phyloP scores from a whole-genome alignment of 2,888 invertebrate genomes.

The Cantharis flavilabris region DNA sequence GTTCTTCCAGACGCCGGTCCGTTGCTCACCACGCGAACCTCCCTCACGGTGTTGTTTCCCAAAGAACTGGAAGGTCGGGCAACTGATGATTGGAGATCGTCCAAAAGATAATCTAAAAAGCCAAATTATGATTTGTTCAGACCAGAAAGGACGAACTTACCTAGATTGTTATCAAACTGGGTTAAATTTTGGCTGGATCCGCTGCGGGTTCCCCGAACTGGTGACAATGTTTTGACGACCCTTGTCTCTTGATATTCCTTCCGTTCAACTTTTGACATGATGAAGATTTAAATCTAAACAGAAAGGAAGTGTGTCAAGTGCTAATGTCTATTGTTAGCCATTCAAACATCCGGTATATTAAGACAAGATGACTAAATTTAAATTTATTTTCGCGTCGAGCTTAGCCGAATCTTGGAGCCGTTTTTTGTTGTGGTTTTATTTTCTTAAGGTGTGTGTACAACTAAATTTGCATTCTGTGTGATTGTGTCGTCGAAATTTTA shows the following conservation, averaged over 20 bases:
- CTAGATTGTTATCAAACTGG: slow-evolving; percentile 54
- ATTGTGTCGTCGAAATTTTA: slow-evolving; percentile 1
- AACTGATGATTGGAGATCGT: slow-evolving; percentile 55
- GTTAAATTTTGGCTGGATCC: slow-evolving; percentile 50
- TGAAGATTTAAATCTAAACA: slow-evolving; percentile 20
- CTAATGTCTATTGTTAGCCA: background rate
- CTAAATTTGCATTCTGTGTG: background rate
- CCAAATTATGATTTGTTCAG: background rate
- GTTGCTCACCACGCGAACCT: slow-evolving; percentile 39
- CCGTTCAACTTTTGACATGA: slow-evolving; percentile 53
- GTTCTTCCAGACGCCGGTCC: slow-evolving; percentile 38
- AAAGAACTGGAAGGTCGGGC: slow-evolving; percentile 50
- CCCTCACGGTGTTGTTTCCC: slow-evolving; percentile 44
- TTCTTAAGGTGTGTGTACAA: background rate
- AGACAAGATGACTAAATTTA: background rate
- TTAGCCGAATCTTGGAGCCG: background rate
- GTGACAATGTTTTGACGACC: slow-evolving; percentile 49
- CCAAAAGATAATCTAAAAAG: slow-evolving; percentile 52
- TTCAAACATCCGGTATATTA: background rate
- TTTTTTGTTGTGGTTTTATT: background rate
- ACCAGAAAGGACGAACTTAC: slow-evolving; percentile 34
- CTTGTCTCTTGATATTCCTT: slow-evolving; percentile 54
- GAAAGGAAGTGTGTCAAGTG: background rate
- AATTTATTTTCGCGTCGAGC: background rate
- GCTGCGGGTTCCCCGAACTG: slow-evolving; percentile 42